Conservation (phyloP, 2,888 invertebrate species). For the Drosophila percnosoma region DNA sequence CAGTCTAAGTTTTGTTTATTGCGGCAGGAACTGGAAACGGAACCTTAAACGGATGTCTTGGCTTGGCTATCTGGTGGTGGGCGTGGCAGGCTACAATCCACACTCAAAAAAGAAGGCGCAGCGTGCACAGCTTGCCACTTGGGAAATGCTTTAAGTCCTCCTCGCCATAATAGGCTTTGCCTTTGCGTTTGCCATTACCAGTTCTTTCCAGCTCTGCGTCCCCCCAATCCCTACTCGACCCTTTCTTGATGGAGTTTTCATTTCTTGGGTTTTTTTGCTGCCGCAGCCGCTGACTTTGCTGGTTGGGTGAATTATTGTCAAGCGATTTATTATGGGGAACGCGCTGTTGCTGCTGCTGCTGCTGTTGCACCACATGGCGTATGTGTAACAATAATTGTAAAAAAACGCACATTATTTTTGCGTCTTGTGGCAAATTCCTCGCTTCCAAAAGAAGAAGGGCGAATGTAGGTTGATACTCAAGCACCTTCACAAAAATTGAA, state of each 20-base stretch:
- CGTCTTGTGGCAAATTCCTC: slow-evolving; percentile 13
- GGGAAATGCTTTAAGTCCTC: slow-evolving; percentile 72
- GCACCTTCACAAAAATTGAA: slow-evolving; percentile 4
- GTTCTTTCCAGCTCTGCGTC: not conserved
- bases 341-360: slow-evolving; percentile 26
- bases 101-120: slow-evolving; percentile 13
- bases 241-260: slow-evolving; percentile 17
- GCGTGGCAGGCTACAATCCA: slow-evolving; percentile 23
- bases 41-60: slow-evolving; percentile 37
- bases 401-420: slow-evolving; percentile 59
- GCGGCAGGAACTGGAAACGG: slow-evolving; percentile 48
- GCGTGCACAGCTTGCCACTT: slow-evolving; percentile 58
- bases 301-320: slow-evolving; percentile 71
- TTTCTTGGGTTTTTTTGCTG: slow-evolving; percentile 16
- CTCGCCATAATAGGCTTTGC: slow-evolving; percentile 67
- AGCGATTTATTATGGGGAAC: slow-evolving; percentile 67
- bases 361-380: slow-evolving; percentile 68
- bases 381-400: slow-evolving; percentile 76
- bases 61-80: slow-evolving; percentile 33
- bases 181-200: slow-evolving; percentile 30
- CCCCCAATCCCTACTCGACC: not conserved
- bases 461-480: not conserved
- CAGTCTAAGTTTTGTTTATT: slow-evolving; percentile 50
- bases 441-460: not conserved
- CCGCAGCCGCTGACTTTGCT: slow-evolving; percentile 5